Base-by-base conservation (phyloP, 2,797 vertebrate species). In the Petrocephalus schoutedeni region DNA sequence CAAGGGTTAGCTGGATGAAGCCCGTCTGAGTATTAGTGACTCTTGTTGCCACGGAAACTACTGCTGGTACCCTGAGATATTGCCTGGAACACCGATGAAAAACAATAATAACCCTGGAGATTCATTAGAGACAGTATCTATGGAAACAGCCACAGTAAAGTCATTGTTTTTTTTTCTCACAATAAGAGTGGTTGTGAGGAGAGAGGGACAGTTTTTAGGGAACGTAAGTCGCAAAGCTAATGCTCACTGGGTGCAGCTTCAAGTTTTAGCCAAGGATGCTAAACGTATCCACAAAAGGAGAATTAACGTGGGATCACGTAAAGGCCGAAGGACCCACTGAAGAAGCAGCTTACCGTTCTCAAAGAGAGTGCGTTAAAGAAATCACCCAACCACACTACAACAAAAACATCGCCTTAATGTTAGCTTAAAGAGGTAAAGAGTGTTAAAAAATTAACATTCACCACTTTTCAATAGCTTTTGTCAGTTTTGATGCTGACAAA, bases 41-140 rank as follows among this genome's bases (percentile, higher is more conserved):
- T 92, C 91, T 67, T 2, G 94, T 97, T 95, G 90, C 95, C 93
- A 95, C 89, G 91, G 95, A 92, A 95, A 97, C 94, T 82, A 93
- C 93, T 90, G 91, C 93, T 89, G 90, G 93, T 45, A 41, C 89
- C 89, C 86, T 4, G 57, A 83, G 91, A 88, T 90, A 91, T 90
- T 88, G 91, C 90, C 90, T 91, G 91, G 86, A 83, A 88, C 88
- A 57, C 88, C 93, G 89, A 89, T 1, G 90, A 92, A 91, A 94
- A 94, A 94, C 94, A 93, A 92, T 95, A 96, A 95, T 94, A 96
- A 95, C 96, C 95, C 96, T 94, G 93, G 95, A 95, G 96, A 95
- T 95, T 95, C 95, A 95, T 96, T 96, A 96, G 94, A 93, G 93
- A 93, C 94, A 92, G 94, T 94, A 94, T 90, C 95, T 95, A 95